A percentile compares a stretch with the other conserved stretches of the same genome.
These are phyloP conservation scores for Podarcis raffonei DNA, from an alignment of 2,113 vertebrate genomes.

Conservation along the genomic window DNA sequence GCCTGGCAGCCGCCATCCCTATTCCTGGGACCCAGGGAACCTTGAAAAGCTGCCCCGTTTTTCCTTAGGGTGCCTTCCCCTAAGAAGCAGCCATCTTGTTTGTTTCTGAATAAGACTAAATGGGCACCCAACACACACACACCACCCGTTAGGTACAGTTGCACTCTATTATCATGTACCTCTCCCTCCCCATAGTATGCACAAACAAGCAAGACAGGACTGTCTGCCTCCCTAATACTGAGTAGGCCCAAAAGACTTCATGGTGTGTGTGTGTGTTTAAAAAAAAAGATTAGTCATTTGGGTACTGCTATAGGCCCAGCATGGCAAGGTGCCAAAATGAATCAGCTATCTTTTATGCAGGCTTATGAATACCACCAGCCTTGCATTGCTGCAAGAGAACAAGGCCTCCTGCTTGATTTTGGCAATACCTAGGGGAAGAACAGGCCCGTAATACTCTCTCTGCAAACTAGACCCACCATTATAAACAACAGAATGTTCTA, in stretches of 20 bases:
- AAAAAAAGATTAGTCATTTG: conserved; percentile 23
- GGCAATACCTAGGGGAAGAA: background rate
- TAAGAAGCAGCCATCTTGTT: conserved; percentile 23
- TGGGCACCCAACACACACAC: background rate
- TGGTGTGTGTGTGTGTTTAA: background rate
- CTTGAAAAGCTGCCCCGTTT: background rate
- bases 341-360: conserved; percentile 32
- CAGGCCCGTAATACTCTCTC: background rate
- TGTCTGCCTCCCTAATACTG: background rate
- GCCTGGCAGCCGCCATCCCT: background rate
- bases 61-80: background rate
- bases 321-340: conserved; percentile 32
- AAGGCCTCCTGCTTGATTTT: background rate
- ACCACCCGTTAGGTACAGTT: background rate
- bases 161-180: background rate
- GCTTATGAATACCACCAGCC: conserved; percentile 1
- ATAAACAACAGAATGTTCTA: background rate
- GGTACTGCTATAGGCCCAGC: conserved; percentile 20
- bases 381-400: background rate
- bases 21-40: background rate
- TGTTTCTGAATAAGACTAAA: background rate
- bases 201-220: background rate
- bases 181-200: background rate
- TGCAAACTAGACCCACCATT: background rate
- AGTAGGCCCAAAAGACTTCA: conserved; percentile 3